Conservation (phyloP, 2,888 invertebrate genomes). For the Alcis repandata region DNA sequence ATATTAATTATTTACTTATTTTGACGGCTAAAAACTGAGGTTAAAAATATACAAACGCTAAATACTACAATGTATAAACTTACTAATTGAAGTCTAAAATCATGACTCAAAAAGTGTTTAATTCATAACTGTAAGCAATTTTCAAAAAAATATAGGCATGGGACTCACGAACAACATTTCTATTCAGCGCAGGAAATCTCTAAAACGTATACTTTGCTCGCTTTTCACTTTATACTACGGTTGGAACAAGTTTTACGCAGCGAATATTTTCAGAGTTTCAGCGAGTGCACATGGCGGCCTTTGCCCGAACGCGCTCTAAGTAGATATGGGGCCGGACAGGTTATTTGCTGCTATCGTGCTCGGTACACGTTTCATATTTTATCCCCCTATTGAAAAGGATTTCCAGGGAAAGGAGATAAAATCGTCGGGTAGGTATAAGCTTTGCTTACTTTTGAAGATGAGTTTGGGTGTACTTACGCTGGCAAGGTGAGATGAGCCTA, state of each 20-base stretch:
- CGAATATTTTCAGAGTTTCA: slow-evolving; percentile 18
- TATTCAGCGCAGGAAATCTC: background rate
- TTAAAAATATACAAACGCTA: too few relatives aligned
- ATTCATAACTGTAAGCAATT: too few relatives aligned
- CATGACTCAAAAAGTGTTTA: too few relatives aligned
- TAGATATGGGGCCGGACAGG: slow-evolving; percentile 43
- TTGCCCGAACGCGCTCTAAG: slow-evolving; percentile 42
- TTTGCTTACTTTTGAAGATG: slow-evolving; percentile 10
- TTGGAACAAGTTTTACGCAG: slow-evolving; percentile 19
- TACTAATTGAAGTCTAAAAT: too few relatives aligned
- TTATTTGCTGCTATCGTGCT: slow-evolving; percentile 46
- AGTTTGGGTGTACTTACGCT: background rate
- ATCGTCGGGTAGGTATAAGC: slow-evolving; percentile 14
- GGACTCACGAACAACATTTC: background rate
- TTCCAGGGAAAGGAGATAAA: slow-evolving; percentile 24
- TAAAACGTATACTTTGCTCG: background rate
- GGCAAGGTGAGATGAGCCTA: background rate
- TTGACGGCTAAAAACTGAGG: too few relatives aligned
- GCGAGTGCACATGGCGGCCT: slow-evolving; percentile 41
- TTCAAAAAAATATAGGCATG: too few relatives aligned
- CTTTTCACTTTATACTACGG: slow-evolving; percentile 3
- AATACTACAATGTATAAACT: too few relatives aligned
- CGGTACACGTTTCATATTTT: slow-evolving; percentile 43
- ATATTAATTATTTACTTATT: too few relatives aligned
- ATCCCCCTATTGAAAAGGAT: slow-evolving; percentile 28